phyloP scores from a whole-genome alignment of 2,113 vertebrate genomes.

The Syngnathus typhle region DNA sequence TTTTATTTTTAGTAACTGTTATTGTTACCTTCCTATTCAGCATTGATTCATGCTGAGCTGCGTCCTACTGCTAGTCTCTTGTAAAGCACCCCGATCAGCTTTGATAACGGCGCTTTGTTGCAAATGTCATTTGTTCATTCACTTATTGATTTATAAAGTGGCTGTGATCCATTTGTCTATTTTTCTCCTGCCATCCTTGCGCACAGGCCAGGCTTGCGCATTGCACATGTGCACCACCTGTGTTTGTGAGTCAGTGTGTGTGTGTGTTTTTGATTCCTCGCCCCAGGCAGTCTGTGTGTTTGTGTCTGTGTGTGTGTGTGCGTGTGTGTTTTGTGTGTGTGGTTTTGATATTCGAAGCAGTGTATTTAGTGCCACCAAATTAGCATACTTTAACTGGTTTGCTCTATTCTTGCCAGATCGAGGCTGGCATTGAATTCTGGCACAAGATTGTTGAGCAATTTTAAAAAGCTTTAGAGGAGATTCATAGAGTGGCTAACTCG shows the following conservation, averaged over 20 bases:
- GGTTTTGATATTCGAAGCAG: slow-evolving; percentile 69
- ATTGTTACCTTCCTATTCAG: slow-evolving; percentile 7
- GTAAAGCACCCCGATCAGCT: slow-evolving; percentile 28
- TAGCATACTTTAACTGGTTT: slow-evolving; percentile 68
- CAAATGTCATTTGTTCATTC: slow-evolving; percentile 43
- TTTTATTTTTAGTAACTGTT: background rate
- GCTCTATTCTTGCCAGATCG: slow-evolving; percentile 48
- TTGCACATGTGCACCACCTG: slow-evolving; percentile 1
- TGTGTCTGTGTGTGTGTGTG: slow-evolving; percentile 47
- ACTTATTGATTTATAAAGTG: slow-evolving; percentile 56
- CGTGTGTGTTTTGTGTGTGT: slow-evolving; percentile 53
- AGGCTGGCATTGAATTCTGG: slow-evolving; percentile 59
- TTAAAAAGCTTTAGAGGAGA: slow-evolving; percentile 62
- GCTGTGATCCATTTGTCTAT: slow-evolving; percentile 51
- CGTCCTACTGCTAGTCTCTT: background rate
- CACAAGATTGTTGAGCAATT: slow-evolving; percentile 58
- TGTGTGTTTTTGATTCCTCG: slow-evolving; percentile 41
- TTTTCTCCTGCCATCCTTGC: slow-evolving; percentile 27
- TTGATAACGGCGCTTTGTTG: slow-evolving; percentile 28
- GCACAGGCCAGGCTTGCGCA: slow-evolving; percentile 18
- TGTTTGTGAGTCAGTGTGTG: slow-evolving; percentile 17
- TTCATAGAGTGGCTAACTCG: slow-evolving; percentile 57
- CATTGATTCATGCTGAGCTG: background rate
- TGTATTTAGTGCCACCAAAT: slow-evolving; percentile 65
- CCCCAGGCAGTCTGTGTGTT: slow-evolving; percentile 15